Evolutionary conservation across 2,797 vertebrate species (phyloP), one percentile per base, ranked within the genome.

Genomic region (Hipposideros larvatus): DNA sequence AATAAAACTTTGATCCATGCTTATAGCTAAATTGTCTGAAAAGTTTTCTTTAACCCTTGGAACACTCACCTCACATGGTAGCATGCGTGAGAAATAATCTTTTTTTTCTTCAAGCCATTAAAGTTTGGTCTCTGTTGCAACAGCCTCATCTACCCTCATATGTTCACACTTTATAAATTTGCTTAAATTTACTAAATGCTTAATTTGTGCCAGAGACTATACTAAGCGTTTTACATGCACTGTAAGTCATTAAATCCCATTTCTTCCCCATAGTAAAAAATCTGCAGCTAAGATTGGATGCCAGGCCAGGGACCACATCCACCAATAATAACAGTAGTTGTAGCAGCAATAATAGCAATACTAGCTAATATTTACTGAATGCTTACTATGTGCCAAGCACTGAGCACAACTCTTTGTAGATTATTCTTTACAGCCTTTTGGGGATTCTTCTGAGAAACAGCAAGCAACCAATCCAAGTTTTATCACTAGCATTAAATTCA

Each of bases 401-500:
- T 28, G 11, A 91, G 57, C 21, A 53, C 86, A 89, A 77, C 31
- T 78, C 74, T 74, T 66, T 61, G 55, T 88, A 73, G 26, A 16
- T 68, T 89, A 65, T 87, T 73, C 80, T 93, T 96, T 79, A 82
- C 37, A 74, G 78, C 1, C 3, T 95, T 53, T 66, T 70, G 37
- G 61, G 48, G 31, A 68, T 28, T 73, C n/a, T 55, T 83, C 59
- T 78, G 88, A 46, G 14, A 55, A 87, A 55, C 41, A 57, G 53
- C 7, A 66, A 71, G 18, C 4, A 22, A 59, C 53, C 53, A 70
- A 70, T n/a, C 13, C 46, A 86, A 75, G 19, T 88, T 77, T 88
- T 91, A 91, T 90, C 78, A 88, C 65, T 75, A 85, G 74, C 26
- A 28, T 92, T 79, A 82, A 94, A 88, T 79, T 84, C 89, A 77